Evolutionary conservation across 2,888 invertebrate genomes (phyloP), one percentile per base, ranked within the genome.

Genomic region (Monoplex corrugatus): DNA sequence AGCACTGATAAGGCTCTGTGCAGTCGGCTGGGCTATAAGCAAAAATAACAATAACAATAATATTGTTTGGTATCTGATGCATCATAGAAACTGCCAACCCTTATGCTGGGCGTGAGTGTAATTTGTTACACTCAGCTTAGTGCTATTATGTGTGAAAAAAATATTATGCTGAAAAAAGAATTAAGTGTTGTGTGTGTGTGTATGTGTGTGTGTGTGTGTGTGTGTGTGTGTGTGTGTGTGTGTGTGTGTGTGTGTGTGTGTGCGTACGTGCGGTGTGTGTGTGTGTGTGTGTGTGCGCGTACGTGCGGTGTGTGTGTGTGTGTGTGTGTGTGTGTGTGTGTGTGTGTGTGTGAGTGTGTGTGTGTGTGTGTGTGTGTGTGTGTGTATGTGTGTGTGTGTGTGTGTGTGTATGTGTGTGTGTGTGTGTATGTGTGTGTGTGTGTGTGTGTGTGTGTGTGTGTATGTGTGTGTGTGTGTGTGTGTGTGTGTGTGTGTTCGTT

Each of bases 321-420:
- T 80, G 80, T 80, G 80, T 80, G 35, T 80, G 80, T 40, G 38
- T 35, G 38, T 38, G 32, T 78, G 8, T 80, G 38, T 40, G 40
- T 80, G 80, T 38, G 8, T 80, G 80, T 78, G 32, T 78, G 78
- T 78, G 35, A 23, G 32, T 78, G 78, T 35, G 38, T 78, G 32
- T 38, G 38, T 80, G 38, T 13, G 19, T 80, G 35, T 75, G 75
- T 75, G 28, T 75, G 75, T 75, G 13, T 75, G 23, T 23, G 57
- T n/a, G n/a, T n/a, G n/a, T n/a, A n/a, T n/a, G n/a, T n/a, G n/a
- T n/a, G n/a, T n/a, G n/a, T n/a, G n/a, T n/a, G n/a, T n/a, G n/a
- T n/a, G n/a, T n/a, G n/a, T n/a, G n/a, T n/a, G n/a, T n/a, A n/a
- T n/a, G n/a, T n/a, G n/a, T n/a, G n/a, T n/a, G n/a, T n/a, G n/a